phyloP scores from a whole-genome alignment of 1,140 invertebrate species.

The Ridgeia piscesae region DNA sequence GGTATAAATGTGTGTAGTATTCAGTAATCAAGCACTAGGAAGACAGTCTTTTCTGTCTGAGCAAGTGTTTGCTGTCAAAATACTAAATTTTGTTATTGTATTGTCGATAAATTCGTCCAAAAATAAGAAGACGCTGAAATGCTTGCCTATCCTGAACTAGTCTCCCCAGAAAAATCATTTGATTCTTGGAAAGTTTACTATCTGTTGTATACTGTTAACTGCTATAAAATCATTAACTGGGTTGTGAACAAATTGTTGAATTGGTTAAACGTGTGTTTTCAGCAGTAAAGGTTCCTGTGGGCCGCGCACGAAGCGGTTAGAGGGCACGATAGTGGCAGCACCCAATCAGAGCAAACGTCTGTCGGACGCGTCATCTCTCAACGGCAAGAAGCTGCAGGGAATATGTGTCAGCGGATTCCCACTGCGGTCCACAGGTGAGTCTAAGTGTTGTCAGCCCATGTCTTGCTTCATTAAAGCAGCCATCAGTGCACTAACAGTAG shows the following conservation, averaged over 20 bases:
- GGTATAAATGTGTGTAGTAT: too few species aligned
- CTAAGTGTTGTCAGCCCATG: background rate
- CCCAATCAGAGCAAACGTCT: background rate
- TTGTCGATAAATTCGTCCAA: too few species aligned
- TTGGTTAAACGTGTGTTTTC: conserved; percentile 7
- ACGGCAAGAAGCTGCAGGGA: conserved; percentile 75
- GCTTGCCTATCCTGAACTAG: too few species aligned
- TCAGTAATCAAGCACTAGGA: too few species aligned
- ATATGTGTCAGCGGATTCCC: conserved; percentile 91
- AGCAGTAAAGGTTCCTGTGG: conserved; percentile 59
- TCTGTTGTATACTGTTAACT: background rate
- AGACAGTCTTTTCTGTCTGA: too few species aligned
- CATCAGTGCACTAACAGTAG: too few species aligned
- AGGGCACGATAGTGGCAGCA: background rate
- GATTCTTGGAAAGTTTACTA: background rate
- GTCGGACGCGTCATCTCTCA: background rate
- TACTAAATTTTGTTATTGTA: too few species aligned
- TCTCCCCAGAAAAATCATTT: background rate
- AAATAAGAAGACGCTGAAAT: too few species aligned
- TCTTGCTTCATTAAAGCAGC: too few species aligned
- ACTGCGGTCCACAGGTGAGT: conserved; percentile 72
- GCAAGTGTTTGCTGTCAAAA: too few species aligned
- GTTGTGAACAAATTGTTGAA: background rate
- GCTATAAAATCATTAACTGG: background rate
- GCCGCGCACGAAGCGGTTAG: background rate